phyloP scores from a whole-genome alignment of 2,888 invertebrate species.

The Nomada fabriciana region DNA sequence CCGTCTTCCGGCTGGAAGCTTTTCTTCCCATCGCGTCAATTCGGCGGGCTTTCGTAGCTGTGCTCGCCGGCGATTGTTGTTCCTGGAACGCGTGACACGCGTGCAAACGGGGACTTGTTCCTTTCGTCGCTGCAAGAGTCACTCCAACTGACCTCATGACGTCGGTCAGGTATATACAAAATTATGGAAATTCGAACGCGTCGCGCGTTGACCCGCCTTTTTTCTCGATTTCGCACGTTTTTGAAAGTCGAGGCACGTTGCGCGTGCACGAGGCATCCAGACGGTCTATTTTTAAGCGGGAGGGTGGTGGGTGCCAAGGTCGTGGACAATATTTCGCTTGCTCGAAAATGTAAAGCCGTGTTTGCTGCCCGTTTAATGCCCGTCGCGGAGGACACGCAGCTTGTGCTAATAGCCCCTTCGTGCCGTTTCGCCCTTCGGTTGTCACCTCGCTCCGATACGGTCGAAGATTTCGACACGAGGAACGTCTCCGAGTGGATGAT shows the following conservation, averaged over 20 bases:
- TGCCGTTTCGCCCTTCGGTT: background rate
- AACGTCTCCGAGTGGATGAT: background rate
- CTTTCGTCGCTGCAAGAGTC: constrained; percentile 19
- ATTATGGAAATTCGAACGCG: constrained; percentile 51
- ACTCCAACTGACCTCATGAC: constrained; percentile 38
- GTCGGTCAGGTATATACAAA: constrained; percentile 29
- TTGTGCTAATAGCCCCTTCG: constrained; percentile 21
- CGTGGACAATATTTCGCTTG: constrained; percentile 46
- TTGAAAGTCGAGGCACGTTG: constrained; percentile 54
- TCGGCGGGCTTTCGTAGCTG: constrained; percentile 21
- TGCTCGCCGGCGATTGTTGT: background rate
- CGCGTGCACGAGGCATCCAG: constrained; percentile 28
- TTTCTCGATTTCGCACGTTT: constrained; percentile 1
- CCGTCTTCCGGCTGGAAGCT: background rate
- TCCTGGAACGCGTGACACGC: constrained; percentile 22
- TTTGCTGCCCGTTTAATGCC: background rate
- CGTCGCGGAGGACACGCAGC: constrained; percentile 14
- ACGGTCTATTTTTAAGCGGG: constrained; percentile 53
- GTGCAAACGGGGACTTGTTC: constrained; percentile 11
- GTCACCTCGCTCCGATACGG: constrained; percentile 10
- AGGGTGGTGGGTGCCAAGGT: constrained; percentile 48
- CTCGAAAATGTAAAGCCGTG: constrained; percentile 33
- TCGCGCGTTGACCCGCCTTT: constrained; percentile 8
- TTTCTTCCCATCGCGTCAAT: background rate
- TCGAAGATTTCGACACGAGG: background rate